Percentiles rank a stretch among this genome's conserved stretches.
phyloP scores from a whole-genome alignment of 2,888 invertebrate genomes.

The Rhagophthalmus giganteus region DNA sequence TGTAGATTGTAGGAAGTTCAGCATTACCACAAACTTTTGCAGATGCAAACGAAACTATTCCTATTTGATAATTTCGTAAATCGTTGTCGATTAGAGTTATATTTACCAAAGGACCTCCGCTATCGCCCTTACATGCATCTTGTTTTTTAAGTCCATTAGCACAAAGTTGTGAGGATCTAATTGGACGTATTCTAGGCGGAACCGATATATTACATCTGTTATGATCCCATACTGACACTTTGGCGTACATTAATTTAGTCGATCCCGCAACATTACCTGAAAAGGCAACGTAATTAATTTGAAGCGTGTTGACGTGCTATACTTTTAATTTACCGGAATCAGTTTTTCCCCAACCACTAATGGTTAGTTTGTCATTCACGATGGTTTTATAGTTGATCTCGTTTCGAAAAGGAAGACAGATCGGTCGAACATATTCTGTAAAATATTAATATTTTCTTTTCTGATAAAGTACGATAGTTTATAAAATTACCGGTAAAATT shows the following conservation, averaged over 20 bases:
- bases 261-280: slow-evolving; percentile 44
- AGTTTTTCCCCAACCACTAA: slow-evolving; percentile 76
- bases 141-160: slow-evolving; percentile 49
- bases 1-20: slow-evolving; percentile 55
- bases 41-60: slow-evolving; percentile 56
- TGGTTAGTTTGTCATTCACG: slow-evolving; percentile 56
- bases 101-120: slow-evolving; percentile 56
- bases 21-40: slow-evolving; percentile 49
- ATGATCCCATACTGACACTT: slow-evolving; percentile 42
- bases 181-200: slow-evolving; percentile 43
- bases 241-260: slow-evolving; percentile 40
- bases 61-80: slow-evolving; percentile 49
- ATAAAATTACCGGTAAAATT: slow-evolving; percentile 38
- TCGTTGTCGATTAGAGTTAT: slow-evolving; percentile 33
- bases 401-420: slow-evolving; percentile 44
- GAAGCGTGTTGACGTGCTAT: too few species aligned
- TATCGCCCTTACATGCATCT: slow-evolving; percentile 56
- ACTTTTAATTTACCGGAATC: slow-evolving; percentile 60
- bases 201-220: slow-evolving; percentile 41
- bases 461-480: background rate
- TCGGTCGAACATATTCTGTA: slow-evolving; percentile 47
- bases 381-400: slow-evolving; percentile 9
- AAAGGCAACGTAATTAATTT: slow-evolving; percentile 16
- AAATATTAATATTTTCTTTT: slow-evolving; percentile 4
- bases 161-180: slow-evolving; percentile 54